Evolutionary conservation across 2,888 invertebrate genomes (phyloP), one percentile per base, ranked within the genome.

Genomic region (Hyles lineata): DNA sequence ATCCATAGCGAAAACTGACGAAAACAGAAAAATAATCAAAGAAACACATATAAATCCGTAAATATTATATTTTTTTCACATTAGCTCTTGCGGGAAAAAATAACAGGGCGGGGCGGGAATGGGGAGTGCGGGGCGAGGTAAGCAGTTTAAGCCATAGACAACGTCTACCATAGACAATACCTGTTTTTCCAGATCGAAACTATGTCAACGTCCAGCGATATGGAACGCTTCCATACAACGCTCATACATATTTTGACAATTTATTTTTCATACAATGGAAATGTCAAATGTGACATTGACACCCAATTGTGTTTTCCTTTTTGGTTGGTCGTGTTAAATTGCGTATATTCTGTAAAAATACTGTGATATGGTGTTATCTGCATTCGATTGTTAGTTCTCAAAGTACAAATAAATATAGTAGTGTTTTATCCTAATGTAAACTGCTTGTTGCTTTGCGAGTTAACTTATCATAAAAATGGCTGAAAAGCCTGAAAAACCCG

Each of bases 401-500:
- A 23, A 63, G 52, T 32, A 32, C 52, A 63, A 23, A 35, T 35
- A 62, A 17, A 55, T n/a, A 43, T 50, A 11, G 15, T 29, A 35
- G 72, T 58, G 50, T 29, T n/a, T n/a, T 35, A 63, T 35, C 73
- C 78, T 71, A 77, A 82, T 85, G 79, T 82, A 70, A 79, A 80
- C 75, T 74, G 50, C 62, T 77, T 75, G 71, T 72, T 75, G 76
- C 23, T 72, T 71, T 74, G 70, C 74, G 67, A 73, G 75, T 61
- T 73, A 71, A 67, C 74, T 76, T 62, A 52, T 72, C 70, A 62
- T 72, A 75, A 79, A 82, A 74, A 82, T 82, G 80, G 62, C 75
- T 70, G 75, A 85, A 83, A 76, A 90, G 92, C 87, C 92, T 82
- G 94, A 94, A 77, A 94, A 92, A 79, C 88, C 91, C 75, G 89